Evolutionary conservation across 2,113 vertebrate genomes (phyloP).

Genomic region (Erpornis zantholeuca): DNA sequence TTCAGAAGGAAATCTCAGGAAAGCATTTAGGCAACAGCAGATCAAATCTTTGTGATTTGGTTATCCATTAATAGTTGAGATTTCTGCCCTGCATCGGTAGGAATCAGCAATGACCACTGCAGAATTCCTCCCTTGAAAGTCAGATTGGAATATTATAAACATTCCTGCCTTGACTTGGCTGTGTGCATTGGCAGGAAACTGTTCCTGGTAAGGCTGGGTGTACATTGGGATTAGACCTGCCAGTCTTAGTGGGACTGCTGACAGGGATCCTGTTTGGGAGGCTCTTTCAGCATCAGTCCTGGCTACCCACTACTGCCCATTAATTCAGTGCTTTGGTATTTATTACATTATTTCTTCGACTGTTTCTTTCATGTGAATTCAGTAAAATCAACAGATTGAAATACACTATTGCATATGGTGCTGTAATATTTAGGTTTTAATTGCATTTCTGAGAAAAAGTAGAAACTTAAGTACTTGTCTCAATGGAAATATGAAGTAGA

Average conservation of each 20-base stretch:
- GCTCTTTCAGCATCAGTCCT: background rate
- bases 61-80: background rate
- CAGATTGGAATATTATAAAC: background rate
- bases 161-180: background rate
- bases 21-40: background rate
- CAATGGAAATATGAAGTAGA: background rate
- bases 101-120: background rate
- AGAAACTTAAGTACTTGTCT: background rate
- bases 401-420: background rate
- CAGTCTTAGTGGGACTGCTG: background rate
- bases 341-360: background rate
- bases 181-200: background rate
- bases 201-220: background rate
- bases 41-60: background rate
- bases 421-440: background rate
- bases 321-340: background rate
- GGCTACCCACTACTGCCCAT: background rate
- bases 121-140: background rate
- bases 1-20: background rate
- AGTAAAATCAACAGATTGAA: background rate
- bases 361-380: background rate
- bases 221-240: background rate
- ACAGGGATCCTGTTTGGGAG: background rate
- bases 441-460: conserved; percentile 17
- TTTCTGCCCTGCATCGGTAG: background rate